Evolutionary conservation across 2,113 vertebrate genomes (phyloP), one percentile per base, ranked within the genome.

Genomic region (Nestor notabilis): DNA sequence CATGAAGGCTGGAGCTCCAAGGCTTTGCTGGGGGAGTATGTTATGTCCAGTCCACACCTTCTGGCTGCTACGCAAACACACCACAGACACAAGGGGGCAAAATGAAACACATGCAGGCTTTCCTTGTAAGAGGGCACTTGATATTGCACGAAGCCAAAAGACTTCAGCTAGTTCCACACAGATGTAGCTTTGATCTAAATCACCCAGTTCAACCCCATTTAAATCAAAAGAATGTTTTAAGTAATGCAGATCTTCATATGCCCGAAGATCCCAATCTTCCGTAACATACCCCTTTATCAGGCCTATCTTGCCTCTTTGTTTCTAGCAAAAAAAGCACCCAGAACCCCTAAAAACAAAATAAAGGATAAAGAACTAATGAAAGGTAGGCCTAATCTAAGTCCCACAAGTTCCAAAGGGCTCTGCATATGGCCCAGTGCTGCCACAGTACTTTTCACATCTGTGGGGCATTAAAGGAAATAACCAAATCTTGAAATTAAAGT

Each of bases 401-500:
- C 20, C 43, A 50, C 16, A 47, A 41, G 8, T 85, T 88, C 74
- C 85, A 93, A 81, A 93, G 35, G 53, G 52, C 91, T 89, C 65
- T 95, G 80, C 56, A 72, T 85, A 82, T 9, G 14, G 63, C 43
- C 87, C 37, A 78, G 53, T 16, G 25, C 49, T 83, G 74, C 66
- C 89, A 91, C 2, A 65, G 74, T 37, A 49, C 69, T 96, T 82
- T 77, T 58, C 65, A 91, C 70, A 91, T 94, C 70, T 96, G 87
- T 76, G 4, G 4, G 74, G 28, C 78, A 95, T 70, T 93, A 95
- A 93, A 92, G 46, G 33, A 94, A 95, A 94, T 71, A 92, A 89
- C 70, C 78, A 95, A 84, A 84, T 89, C 78, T 87, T 89, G 70
- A 94, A 84, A 95, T 83, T 85, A 69, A 90, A 89, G 25, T 41